A percentile compares a stretch with the other conserved stretches of the same genome.
Evolutionary conservation across 2,797 vertebrate species (phyloP).

Genomic region (Gallinago solitaria): DNA sequence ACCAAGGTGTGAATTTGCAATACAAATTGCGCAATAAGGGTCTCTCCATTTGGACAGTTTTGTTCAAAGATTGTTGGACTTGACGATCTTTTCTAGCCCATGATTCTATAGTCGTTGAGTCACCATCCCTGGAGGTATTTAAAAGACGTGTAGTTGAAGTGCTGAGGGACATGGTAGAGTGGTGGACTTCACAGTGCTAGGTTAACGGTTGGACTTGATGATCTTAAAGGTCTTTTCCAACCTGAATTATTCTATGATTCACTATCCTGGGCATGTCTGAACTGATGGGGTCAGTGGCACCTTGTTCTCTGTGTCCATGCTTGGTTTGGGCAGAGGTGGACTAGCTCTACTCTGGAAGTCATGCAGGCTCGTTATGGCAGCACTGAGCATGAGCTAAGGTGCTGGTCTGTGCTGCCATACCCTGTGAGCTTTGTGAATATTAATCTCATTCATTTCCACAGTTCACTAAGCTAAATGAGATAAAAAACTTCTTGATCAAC

Average conservation of each 20-base stretch:
- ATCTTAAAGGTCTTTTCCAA: background rate
- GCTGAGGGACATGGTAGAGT: background rate
- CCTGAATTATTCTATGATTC: background rate
- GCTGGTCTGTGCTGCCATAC: background rate
- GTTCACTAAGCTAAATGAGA: background rate
- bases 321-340: background rate
- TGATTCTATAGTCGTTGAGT: background rate
- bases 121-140: background rate
- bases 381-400: background rate
- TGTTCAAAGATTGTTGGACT: background rate
- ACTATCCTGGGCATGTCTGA: background rate
- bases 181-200: background rate
- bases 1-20: background rate
- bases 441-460: background rate
- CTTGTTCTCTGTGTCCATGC: background rate
- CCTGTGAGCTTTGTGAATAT: background rate
- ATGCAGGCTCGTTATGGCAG: background rate
- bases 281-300: background rate
- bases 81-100: background rate
- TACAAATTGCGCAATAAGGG: background rate
- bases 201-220: background rate
- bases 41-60: background rate
- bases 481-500: background rate
- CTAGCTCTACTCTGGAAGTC: background rate
- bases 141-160: background rate